A percentile compares a stretch with the other conserved stretches of the same genome.
These are phyloP conservation scores for Sparidentex hasta DNA, from an alignment of 2,797 vertebrate species.

Conservation along the genomic window DNA sequence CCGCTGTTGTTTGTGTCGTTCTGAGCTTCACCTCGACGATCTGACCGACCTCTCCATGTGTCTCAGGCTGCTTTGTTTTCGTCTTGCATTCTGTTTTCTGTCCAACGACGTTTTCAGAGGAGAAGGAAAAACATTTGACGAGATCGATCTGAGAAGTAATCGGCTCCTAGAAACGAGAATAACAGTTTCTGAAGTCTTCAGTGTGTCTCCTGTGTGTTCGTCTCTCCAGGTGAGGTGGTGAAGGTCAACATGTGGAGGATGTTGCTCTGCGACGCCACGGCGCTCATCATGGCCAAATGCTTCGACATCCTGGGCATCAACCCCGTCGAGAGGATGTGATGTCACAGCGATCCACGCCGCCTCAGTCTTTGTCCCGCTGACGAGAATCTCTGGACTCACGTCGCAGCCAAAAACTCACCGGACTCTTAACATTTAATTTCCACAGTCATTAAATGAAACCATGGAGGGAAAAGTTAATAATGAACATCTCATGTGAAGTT, in stretches of 20 bases:
- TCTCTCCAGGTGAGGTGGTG: constrained; percentile 89
- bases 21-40: neutral
- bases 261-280: constrained; percentile 95
- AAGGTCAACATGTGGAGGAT: constrained; percentile 98
- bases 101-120: no score
- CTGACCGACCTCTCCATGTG: neutral
- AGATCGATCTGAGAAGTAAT: neutral
- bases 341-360: neutral
- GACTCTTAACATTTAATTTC: constrained; percentile 5
- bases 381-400: neutral
- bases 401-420: neutral
- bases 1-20: neutral
- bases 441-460: neutral
- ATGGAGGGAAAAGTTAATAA: neutral
- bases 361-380: neutral
- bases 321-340: constrained; percentile 94
- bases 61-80: neutral
- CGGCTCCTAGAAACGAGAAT: neutral
- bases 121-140: neutral
- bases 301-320: constrained; percentile 95
- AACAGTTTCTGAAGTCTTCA: no score
- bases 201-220: neutral
- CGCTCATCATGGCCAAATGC: constrained; percentile 93
- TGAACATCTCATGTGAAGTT: constrained; percentile 16
- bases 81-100: neutral